Conservation (phyloP, 2,113 vertebrate genomes). For the Oncorhynchus gorbuscha region DNA sequence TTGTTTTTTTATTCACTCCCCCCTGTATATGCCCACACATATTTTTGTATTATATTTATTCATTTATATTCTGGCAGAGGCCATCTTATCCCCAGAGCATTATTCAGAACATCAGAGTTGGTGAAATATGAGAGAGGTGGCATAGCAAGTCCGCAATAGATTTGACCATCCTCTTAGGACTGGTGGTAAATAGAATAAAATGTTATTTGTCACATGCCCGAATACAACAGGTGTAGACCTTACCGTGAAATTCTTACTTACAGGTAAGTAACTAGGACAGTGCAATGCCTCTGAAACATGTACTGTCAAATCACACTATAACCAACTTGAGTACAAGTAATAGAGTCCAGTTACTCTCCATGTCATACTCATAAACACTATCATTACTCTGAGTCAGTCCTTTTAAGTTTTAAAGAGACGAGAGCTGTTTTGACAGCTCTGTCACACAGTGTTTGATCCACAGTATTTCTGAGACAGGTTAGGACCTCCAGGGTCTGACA, state of each 20-base stretch:
- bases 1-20: conserved; percentile 37
- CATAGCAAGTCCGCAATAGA: conserved; percentile 11
- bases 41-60: conserved; percentile 23
- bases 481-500: conserved; percentile 42
- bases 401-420: conserved; percentile 4
- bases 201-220: too few relatives aligned
- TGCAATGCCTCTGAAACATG: conserved; percentile 35
- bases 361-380: conserved; percentile 21
- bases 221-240: too few relatives aligned
- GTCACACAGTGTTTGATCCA: conserved; percentile 42
- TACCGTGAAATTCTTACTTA: too few relatives aligned
- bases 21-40: not conserved
- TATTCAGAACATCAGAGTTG: not conserved
- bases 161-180: not conserved
- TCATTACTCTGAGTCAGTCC: conserved; percentile 20
- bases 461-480: conserved; percentile 29
- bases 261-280: conserved; percentile 28
- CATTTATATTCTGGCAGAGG: not conserved
- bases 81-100: not conserved
- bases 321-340: not conserved
- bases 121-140: conserved; percentile 13
- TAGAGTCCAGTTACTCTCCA: conserved; percentile 8
- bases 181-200: not conserved
- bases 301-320: conserved; percentile 15
- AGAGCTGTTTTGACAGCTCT: conserved; percentile 47